Evolutionary conservation across 1,140 invertebrate species (phyloP), one percentile per base, ranked within the genome.

Genomic region (Dysdera silvatica): DNA sequence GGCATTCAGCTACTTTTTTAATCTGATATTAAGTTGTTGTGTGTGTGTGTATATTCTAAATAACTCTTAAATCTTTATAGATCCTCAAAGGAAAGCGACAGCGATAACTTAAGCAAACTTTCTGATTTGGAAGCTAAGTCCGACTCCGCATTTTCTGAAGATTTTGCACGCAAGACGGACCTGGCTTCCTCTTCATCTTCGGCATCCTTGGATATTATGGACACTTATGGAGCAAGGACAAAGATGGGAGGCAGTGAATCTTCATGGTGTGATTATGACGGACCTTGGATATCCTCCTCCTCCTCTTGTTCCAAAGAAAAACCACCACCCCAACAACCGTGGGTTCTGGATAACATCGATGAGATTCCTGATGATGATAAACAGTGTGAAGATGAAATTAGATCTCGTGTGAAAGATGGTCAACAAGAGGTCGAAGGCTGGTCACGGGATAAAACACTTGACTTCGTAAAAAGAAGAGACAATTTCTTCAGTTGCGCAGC

Each of bases 51-150:
- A n/a, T n/a, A n/a, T n/a, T n/a, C n/a, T n/a, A n/a, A n/a, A n/a
- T n/a, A n/a, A n/a, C n/a, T n/a, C n/a, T n/a, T n/a, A n/a, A n/a
- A n/a, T 37, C 35, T 37, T n/a, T 10, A 37, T 37, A 10, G 8
- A 41, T 62, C 60, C 5, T 62, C 60, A 16, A 62, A 62, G 31
- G 60, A 62, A 24, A 62, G 60, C n/a, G 60, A 62, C 32, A 62
- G 60, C n/a, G 60, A 62, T 18, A 62, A 62, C 18, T 33, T 62
- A 5, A 62, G 60, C 53, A 62, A 62, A 33, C 53, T 62, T 0
- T 62, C 60, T 1, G 60, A 62, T 18, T 29, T 56, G 4, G 60
- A 62, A 6, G 60, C 41, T 5, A 55, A 40, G 35, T 37, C 51
- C 6, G 51, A 55, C n/a, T 53, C 49, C 3, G 60, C 41, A 8